Base-by-base conservation (phyloP, 2,113 vertebrate species). In the Daubentonia madagascariensis region DNA sequence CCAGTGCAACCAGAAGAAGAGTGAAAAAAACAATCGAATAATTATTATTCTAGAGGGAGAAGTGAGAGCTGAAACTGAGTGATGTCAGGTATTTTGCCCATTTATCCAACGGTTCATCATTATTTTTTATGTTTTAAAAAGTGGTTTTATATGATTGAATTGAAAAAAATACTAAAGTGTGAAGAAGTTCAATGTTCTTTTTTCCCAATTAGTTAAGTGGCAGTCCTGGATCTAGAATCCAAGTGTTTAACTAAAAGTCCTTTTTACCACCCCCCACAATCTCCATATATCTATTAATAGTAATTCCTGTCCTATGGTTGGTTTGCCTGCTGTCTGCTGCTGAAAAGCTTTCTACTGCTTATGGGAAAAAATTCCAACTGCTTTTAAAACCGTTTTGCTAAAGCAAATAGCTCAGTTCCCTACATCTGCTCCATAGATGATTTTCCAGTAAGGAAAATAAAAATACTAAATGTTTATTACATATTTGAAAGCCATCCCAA, bases 351-450 rank as follows among this genome's bases (percentile, higher is more conserved):
- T 94, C 61, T 79, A 65, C 37, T 37, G 6, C 25, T 90, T 91
- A 80, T 28, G 30, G 52, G 35, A 23, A 52, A 70, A 83, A 68
- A 43, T 50, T 85, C 11, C 70, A 93, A 30, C 16, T 85, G 67
- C 52, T 91, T 96, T 97, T 32, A 85, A 93, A 98, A 80, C 10
- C 22, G 54, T 79, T 94, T 95, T 79, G 89, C 22, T 43, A 84
- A 78, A 72, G 65, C 73, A 95, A 90, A 84, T 61, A 63, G 4
- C 30, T 20, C 35, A 78, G 30, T 73, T 70, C 50, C 73, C 45
- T 78, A 45, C 12, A 11, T 87, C 23, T 67, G 6, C 13, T 80
- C n/a, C 17, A 43, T 5, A 37, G 30, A 6, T 86, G 54, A 79
- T 8, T 89, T 85, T 52, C 54, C 52, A 86, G 63, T 93, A 61